These are phyloP conservation scores for Taurulus bubalis DNA, from an alignment of 2,113 vertebrate species.

Conservation along the genomic window DNA sequence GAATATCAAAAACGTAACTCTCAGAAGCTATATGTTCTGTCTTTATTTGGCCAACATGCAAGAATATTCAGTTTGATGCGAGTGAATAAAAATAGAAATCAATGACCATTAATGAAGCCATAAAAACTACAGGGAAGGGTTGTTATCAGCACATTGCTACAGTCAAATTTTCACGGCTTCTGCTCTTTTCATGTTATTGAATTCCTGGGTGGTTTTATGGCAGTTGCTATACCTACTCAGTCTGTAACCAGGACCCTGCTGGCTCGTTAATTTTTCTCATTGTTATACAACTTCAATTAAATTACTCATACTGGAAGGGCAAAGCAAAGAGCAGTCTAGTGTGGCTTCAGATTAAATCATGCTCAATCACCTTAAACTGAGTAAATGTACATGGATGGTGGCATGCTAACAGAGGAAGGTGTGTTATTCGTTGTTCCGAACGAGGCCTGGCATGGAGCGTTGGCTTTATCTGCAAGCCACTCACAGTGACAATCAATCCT, in stretches of 20 bases:
- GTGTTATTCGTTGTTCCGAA: conserved; percentile 14
- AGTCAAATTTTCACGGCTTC: conserved; percentile 59
- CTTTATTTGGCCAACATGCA: conserved; percentile 67
- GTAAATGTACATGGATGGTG: conserved; percentile 27
- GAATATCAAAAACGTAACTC: conserved; percentile 48
- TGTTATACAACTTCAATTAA: conserved; percentile 80
- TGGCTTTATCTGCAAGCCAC: conserved; percentile 13
- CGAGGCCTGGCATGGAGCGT: not conserved
- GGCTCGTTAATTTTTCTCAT: conserved; percentile 77
- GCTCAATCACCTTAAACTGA: conserved; percentile 42
- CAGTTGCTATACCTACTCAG: conserved; percentile 50
- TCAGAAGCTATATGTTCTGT: conserved; percentile 51
- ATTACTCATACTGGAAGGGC: conserved; percentile 57
- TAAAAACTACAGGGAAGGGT: conserved; percentile 61
- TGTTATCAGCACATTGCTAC: conserved; percentile 65
- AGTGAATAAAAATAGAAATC: conserved; percentile 68
- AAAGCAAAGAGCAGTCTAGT: conserved; percentile 24
- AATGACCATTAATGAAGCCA: conserved; percentile 67
- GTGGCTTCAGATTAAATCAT: conserved; percentile 49
- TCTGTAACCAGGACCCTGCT: conserved; percentile 62
- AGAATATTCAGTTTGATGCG: conserved; percentile 73
- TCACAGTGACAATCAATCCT: conserved; percentile 33
- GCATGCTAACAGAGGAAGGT: conserved; percentile 19
- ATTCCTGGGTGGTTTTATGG: conserved; percentile 72
- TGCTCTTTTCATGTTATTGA: conserved; percentile 73